Evolutionary conservation across 1,140 invertebrate genomes (phyloP), one percentile per base, ranked within the genome.

Genomic region (Drosophila ficusphila): DNA sequence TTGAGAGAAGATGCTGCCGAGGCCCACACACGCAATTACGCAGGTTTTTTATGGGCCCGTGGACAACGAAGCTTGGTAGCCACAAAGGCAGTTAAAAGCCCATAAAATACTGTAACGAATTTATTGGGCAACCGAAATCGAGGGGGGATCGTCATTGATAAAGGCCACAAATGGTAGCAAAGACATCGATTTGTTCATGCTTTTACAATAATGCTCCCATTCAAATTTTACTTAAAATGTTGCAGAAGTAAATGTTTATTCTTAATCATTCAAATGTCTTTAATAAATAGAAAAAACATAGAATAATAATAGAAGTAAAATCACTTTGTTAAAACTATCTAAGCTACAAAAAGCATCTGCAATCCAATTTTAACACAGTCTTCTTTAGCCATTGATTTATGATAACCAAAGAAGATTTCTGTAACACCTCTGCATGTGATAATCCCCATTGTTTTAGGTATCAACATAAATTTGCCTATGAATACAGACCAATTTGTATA

Each of bases 81-180:
- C 48, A 86, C 82, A 86, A 86, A 86, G 83, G 57, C 83, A 86
- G 82, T 86, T 86, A 86, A 86, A 89, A 82, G 64, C 70, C 68
- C 73, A 78, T 86, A 86, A 86, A 86, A 86, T 86, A 86, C 69
- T 88, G 57, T 86, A 88, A 86, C 82, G 75, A 77, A 82, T 86
- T 86, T 74, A 88, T 86, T 86, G 82, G 31, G 82, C 46, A 86
- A 86, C 39, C 44, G 21, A 39, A 46, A 53, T 27, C 41, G 18
- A 41, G 38, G n/a, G 29, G 5, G 25, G 11, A 8, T 12, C 16
- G 47, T 36, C 31, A 41, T 38, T 58, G 29, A 47, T 41, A 36
- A 19, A 44, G 21, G n/a, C 21, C 4, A 14, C 11, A 18, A 27
- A 12, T 18, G 27, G 39, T 33, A 52, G 29, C 38, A 25, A 44